A percentile compares a stretch with the other conserved stretches of the same genome.
phyloP scores from a whole-genome alignment of 2,888 invertebrate genomes.

The Suillia variegata region DNA sequence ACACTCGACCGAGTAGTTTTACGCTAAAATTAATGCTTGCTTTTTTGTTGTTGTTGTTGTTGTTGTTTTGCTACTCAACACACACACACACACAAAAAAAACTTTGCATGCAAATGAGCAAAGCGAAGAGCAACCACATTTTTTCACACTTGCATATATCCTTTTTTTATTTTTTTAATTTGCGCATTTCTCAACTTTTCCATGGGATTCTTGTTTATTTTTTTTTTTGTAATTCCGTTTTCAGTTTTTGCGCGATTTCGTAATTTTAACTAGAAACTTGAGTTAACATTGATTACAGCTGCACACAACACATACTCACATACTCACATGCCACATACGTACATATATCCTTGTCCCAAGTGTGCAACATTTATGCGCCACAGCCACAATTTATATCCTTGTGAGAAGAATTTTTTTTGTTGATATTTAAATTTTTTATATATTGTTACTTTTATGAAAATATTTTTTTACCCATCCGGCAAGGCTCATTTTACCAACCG shows the following conservation, averaged over 20 bases:
- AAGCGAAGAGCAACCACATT: neutral
- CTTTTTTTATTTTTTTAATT: constrained; percentile 7
- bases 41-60: neutral
- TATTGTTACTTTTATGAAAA: constrained; percentile 1
- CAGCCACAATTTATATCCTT: constrained; percentile 1
- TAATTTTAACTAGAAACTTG: constrained; percentile 35
- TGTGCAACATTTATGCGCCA: constrained; percentile 17
- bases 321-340: constrained; percentile 11
- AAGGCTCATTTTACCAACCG: constrained; percentile 47
- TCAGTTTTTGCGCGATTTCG: constrained; percentile 13
- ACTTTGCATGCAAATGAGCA: constrained; percentile 3
- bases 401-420: neutral
- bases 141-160: neutral
- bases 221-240: constrained; percentile 1
- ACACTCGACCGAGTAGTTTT: no score
- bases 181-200: constrained; percentile 19
- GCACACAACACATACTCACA: constrained; percentile 18
- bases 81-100: no score
- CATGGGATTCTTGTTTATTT: neutral
- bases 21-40: neutral
- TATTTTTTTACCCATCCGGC: constrained; percentile 14
- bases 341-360: constrained; percentile 7
- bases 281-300: constrained; percentile 41
- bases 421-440: constrained; percentile 6
- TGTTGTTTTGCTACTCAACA: neutral